Evolutionary conservation across 2,888 invertebrate species (phyloP).

Genomic region (Archaeoteleia sp.): DNA sequence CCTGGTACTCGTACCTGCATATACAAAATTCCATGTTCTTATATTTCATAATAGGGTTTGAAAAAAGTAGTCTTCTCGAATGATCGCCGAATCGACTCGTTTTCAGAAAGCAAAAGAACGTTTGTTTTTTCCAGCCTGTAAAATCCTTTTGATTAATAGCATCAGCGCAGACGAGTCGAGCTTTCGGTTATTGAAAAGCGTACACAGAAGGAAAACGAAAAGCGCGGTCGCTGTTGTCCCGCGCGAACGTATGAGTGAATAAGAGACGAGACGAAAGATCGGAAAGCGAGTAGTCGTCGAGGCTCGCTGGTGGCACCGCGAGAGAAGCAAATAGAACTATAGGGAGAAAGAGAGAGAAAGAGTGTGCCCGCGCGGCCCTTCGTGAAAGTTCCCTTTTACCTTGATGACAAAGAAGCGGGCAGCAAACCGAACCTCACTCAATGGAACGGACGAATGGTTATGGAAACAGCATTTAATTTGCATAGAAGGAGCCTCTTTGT

Average conservation of each 20-base stretch:
- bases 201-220: slow-evolving; percentile 33
- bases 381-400: slow-evolving; percentile 73
- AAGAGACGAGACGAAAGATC: slow-evolving; percentile 47
- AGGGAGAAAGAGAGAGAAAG: slow-evolving; percentile 55
- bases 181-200: slow-evolving; percentile 70
- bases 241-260: slow-evolving; percentile 30
- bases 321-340: slow-evolving; percentile 55
- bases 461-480: slow-evolving; percentile 75
- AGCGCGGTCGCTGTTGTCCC: slow-evolving; percentile 51
- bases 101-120: slow-evolving; percentile 41
- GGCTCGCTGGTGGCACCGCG: slow-evolving; percentile 47
- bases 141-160: slow-evolving; percentile 71
- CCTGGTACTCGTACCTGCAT: no score
- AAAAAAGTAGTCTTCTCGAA: slow-evolving; percentile 34
- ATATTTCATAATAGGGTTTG: slow-evolving; percentile 9
- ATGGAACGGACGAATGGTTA: slow-evolving; percentile 75
- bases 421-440: slow-evolving; percentile 72
- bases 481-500: slow-evolving; percentile 75
- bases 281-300: slow-evolving; percentile 40
- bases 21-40: no score
- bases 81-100: slow-evolving; percentile 15
- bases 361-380: slow-evolving; percentile 59
- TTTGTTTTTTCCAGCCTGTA: slow-evolving; percentile 55
- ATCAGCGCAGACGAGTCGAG: slow-evolving; percentile 54
- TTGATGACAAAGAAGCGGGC: slow-evolving; percentile 73